Percentiles rank a stretch among this genome's conserved stretches.
Evolutionary conservation across 2,113 vertebrate species (phyloP).

Genomic region (Psittacula cyanocephala): DNA sequence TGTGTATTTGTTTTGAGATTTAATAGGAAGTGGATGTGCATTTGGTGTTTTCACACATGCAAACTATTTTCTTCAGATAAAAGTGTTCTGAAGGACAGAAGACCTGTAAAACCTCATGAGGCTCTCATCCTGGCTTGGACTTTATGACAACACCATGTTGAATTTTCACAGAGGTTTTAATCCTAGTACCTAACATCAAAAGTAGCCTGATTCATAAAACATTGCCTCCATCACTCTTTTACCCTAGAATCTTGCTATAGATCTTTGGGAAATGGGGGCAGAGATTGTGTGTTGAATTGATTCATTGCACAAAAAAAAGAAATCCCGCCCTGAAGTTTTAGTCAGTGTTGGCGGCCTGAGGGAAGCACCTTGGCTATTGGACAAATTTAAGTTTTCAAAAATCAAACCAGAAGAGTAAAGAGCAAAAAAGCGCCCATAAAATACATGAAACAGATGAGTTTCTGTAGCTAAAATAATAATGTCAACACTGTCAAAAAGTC

Average conservation of each 20-base stretch:
- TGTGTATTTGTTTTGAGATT: background rate
- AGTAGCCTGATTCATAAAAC: conserved; percentile 52
- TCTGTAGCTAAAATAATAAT: conserved; percentile 43
- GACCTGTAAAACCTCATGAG: background rate
- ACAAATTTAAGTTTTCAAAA: background rate
- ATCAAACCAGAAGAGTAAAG: background rate
- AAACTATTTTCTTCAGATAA: background rate
- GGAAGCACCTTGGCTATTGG: background rate
- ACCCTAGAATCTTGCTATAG: background rate
- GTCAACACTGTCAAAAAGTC: conserved; percentile 59
- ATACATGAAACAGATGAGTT: conserved; percentile 9
- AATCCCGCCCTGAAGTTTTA: background rate
- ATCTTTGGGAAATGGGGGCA: conserved; percentile 17
- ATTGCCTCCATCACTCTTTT: background rate
- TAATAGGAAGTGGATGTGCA: background rate
- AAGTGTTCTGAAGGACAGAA: conserved; percentile 21
- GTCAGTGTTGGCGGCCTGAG: background rate
- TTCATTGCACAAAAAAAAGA: background rate
- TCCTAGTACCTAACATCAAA: conserved; percentile 33
- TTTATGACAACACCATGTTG: conserved; percentile 8
- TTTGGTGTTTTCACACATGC: background rate
- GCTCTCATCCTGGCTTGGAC: background rate
- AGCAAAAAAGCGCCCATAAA: conserved; percentile 19
- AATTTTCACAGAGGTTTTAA: conserved; percentile 53
- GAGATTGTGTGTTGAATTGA: conserved; percentile 13